Evolutionary conservation across 2,888 invertebrate genomes (phyloP).

Genomic region (Ophion obscuratus): DNA sequence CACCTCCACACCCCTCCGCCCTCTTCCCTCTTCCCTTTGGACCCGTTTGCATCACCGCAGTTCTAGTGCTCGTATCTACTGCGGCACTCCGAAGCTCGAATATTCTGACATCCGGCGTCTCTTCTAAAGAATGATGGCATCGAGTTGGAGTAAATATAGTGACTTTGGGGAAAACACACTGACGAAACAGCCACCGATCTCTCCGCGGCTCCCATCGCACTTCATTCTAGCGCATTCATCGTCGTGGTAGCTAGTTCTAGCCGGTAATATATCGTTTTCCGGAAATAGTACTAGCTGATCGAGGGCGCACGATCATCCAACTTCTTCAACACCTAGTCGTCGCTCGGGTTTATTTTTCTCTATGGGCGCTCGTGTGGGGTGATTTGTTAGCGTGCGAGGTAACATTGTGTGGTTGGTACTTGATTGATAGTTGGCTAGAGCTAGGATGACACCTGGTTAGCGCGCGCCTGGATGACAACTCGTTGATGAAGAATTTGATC

Average conservation of each 20-base stretch:
- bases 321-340: constrained; percentile 47
- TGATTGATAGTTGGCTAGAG: too few species aligned
- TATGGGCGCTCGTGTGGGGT: too few species aligned
- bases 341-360: neutral
- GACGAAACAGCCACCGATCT: neutral
- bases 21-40: constrained; percentile 29
- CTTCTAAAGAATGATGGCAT: constrained; percentile 43
- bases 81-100: constrained; percentile 33
- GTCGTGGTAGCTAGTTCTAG: constrained; percentile 10
- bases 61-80: constrained; percentile 23
- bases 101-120: constrained; percentile 10
- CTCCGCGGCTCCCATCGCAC: neutral
- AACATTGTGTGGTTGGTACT: too few species aligned
- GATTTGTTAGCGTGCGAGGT: too few species aligned
- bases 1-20: neutral
- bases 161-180: constrained; percentile 60
- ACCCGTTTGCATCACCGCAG: constrained; percentile 36
- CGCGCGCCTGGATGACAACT: too few species aligned
- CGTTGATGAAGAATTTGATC: too few species aligned
- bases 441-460: too few species aligned
- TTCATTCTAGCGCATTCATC: too few species aligned
- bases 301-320: constrained; percentile 34
- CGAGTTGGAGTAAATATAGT: constrained; percentile 68
- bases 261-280: constrained; percentile 47
- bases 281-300: constrained; percentile 57